A percentile compares a stretch with the other conserved stretches of the same genome.
Conservation (phyloP, 2,113 vertebrate species). For the Neolamprologus kungweensis region DNA sequence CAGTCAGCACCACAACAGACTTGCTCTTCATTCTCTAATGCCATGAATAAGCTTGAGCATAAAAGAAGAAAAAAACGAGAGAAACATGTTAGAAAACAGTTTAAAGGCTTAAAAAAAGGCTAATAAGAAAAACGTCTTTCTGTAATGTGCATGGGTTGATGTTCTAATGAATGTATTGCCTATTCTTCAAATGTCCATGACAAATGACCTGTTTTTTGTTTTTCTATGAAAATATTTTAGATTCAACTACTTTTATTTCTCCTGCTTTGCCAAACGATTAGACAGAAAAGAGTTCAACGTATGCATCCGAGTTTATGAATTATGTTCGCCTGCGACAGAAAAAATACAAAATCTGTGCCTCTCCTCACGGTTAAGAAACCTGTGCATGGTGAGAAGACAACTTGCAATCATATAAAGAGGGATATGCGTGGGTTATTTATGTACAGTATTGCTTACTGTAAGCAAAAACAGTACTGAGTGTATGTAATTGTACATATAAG, state of each 20-base stretch:
- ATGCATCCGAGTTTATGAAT: neutral
- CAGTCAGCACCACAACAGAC: neutral
- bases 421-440: conserved; percentile 7
- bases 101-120: neutral
- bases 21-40: neutral
- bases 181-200: conserved; percentile 9
- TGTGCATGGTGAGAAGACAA: neutral
- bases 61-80: neutral
- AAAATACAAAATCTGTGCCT: conserved; percentile 28
- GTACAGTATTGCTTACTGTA: conserved; percentile 39
- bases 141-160: conserved; percentile 28
- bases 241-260: neutral
- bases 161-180: conserved; percentile 39
- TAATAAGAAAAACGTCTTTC: neutral
- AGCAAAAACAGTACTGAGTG: neutral
- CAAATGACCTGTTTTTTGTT: neutral
- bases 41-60: neutral
- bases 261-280: conserved; percentile 24
- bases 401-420: conserved; percentile 2
- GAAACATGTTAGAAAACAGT: neutral
- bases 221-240: conserved; percentile 29
- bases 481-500: conserved; percentile 26
- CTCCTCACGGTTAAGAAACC: conserved; percentile 2
- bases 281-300: neutral
- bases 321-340: neutral